Evolutionary conservation across 2,113 vertebrate genomes (phyloP).

Genomic region (Okapia johnstoni): DNA sequence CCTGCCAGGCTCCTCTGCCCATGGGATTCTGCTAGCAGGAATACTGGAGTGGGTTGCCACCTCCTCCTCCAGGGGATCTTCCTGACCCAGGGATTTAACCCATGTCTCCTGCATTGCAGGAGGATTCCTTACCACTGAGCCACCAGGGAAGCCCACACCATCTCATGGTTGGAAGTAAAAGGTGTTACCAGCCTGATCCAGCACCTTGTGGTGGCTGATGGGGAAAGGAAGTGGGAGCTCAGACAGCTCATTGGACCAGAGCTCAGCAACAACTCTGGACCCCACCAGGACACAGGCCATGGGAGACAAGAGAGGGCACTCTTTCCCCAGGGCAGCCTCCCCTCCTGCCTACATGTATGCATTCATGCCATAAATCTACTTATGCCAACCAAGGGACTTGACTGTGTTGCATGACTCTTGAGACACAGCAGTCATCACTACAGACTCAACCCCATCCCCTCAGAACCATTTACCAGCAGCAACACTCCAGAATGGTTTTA

Average conservation of each 20-base stretch:
- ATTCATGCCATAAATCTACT: background rate
- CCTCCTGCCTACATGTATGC: no score
- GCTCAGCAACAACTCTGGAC: background rate
- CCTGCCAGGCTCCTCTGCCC: background rate
- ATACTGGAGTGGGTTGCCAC: background rate
- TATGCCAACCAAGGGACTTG: background rate
- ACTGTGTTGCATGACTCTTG: background rate
- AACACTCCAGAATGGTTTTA: background rate
- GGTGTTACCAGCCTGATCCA: background rate
- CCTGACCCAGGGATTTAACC: background rate
- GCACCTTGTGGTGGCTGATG: background rate
- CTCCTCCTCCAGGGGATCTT: background rate
- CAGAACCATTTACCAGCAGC: background rate
- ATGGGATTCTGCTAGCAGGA: background rate
- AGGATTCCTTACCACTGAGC: background rate
- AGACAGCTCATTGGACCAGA: background rate
- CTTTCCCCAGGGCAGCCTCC: background rate
- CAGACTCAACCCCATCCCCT: background rate
- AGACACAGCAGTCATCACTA: background rate
- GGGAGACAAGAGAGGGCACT: background rate
- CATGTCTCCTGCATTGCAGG: background rate
- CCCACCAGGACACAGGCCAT: background rate
- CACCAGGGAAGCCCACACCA: background rate
- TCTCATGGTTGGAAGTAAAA: background rate
- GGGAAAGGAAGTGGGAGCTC: background rate